phyloP scores from a whole-genome alignment of 2,888 invertebrate species.

The Cantharis rufa region DNA sequence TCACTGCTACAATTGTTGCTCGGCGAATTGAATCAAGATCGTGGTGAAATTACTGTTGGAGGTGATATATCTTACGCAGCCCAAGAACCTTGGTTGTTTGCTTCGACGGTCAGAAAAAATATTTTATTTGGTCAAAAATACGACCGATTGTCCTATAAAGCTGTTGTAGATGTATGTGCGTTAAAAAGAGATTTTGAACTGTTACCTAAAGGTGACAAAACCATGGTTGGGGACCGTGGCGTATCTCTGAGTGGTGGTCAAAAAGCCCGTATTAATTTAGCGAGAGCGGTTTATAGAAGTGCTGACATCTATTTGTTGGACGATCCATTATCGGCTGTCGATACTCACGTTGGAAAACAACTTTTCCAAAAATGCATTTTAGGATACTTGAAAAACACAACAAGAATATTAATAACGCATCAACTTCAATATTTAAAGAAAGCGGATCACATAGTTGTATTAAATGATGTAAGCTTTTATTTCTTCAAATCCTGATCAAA shows the following conservation, averaged over 20 bases:
- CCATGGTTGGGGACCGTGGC: conserved; percentile 71
- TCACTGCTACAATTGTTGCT: conserved; percentile 61
- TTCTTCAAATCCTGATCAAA: no score
- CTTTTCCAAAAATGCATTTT: conserved; percentile 75
- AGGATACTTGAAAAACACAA: conserved; percentile 60
- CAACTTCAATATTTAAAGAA: conserved; percentile 67
- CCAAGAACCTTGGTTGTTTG: conserved; percentile 71
- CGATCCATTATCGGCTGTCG: conserved; percentile 81
- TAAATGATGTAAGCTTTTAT: conserved; percentile 52
- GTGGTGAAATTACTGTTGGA: conserved; percentile 58
- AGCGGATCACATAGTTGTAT: conserved; percentile 60
- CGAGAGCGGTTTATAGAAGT: conserved; percentile 75
- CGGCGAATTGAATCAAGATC: conserved; percentile 61
- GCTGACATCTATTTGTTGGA: conserved; percentile 78
- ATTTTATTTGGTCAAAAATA: conserved; percentile 67
- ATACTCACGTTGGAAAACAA: conserved; percentile 74
- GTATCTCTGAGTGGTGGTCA: conserved; percentile 80
- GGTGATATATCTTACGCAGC: conserved; percentile 64
- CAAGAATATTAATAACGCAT: conserved; percentile 71
- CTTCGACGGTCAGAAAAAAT: conserved; percentile 66
- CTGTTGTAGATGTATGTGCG: conserved; percentile 64
- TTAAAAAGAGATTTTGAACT: conserved; percentile 67
- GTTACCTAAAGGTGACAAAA: conserved; percentile 61
- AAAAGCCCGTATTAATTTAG: conserved; percentile 77
- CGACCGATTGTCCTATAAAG: conserved; percentile 54